Evolutionary conservation across 1,140 invertebrate species (phyloP), one percentile per base, ranked within the genome.

Genomic region (Drosophila carrolli): DNA sequence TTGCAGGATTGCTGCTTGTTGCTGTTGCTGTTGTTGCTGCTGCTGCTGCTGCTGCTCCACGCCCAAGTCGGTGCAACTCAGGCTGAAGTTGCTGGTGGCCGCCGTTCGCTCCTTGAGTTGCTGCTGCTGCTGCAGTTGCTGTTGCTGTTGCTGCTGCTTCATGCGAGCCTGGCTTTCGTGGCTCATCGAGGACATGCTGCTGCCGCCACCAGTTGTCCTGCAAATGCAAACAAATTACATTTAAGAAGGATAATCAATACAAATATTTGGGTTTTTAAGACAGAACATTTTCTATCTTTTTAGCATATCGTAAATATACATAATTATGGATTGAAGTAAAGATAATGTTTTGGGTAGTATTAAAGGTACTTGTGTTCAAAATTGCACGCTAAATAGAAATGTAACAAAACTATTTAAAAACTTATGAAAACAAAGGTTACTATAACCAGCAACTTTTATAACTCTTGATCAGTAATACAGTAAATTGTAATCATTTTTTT

Each of bases 141-240:
- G 89, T 0, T 91, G 83, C 0, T 84, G 78, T 9, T 85, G 79
- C 16, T 91, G 90, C 29, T 91, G 90, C 62, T 92, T 92, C 80
- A 92, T 84, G 71, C 91, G 91, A 27, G 85, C 81, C 56, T 92
- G 91, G 29, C 78, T 90, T 58, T 92, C 91, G 41, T 91, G 91
- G 48, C 91, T 92, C 82, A 92, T 92, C 50, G 75, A 84, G 55
- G 85, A 88, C 80, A 91, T 91, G 47, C 79, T 77, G 62, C 76
- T 73, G 70, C 50, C 70, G 11, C 48, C 56, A 51, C 48, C 72
- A 38, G 73, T 62, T 40, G 88, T 88, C 41, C 86, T 90, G 61
- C 9, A 86, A 88, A 38, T 47, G 32, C 10, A 56, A 68, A 1
- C 0, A 41, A 53, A n/a, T 11, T 10, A 4, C 4, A 29, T 29